Base-by-base conservation (phyloP, 2,797 vertebrate genomes). In the Cichlasoma orientale region DNA sequence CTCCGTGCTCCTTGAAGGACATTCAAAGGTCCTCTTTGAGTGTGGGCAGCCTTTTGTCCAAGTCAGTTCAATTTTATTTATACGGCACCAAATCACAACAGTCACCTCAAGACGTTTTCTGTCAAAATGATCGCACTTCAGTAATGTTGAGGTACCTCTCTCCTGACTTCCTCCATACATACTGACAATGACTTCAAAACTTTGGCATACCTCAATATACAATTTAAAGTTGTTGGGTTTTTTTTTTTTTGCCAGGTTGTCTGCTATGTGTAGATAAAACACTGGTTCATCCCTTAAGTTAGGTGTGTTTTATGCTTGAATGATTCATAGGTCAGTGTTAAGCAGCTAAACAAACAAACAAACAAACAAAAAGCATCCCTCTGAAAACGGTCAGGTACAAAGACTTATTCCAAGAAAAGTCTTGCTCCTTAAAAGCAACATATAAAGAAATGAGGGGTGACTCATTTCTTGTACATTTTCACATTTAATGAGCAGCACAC, bases 341-440 rank as follows among this genome's bases (percentile, higher is more conserved):
- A 50, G 47, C 47, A 50, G 14, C 8, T 61, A 38, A 61, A 61
- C 58, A 61, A 36, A 61, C n/a, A n/a, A 61, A 61, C 19, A 61
- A n/a, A n/a, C 23, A 27, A 27, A 27, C 27, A 27, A 27, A 27
- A 27, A 27, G 4, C 14, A 23, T 23, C 38, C 13, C 0, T 8
- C 33, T 16, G 7, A 61, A 61, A 9, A 36, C 2, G 33, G 8
- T 36, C 33, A 41, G 33, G 13, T 61, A 23, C 12, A 61, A 23
- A 61, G 33, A 61, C 21, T 38, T 61, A 33, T 61, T 61, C 23
- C 58, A 61, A 61, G 33, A 61, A 61, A 61, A 61, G 58, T 41
- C 33, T 41, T 21, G 33, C 58, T 61, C n/a, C n/a, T 41, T 61
- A 2, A 14, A 61, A 61, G 33, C 33, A 16, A 21, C 23, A 23